Evolutionary conservation across 2,888 invertebrate species (phyloP), one percentile per base, ranked within the genome.

Genomic region (Agrochola lota): DNA sequence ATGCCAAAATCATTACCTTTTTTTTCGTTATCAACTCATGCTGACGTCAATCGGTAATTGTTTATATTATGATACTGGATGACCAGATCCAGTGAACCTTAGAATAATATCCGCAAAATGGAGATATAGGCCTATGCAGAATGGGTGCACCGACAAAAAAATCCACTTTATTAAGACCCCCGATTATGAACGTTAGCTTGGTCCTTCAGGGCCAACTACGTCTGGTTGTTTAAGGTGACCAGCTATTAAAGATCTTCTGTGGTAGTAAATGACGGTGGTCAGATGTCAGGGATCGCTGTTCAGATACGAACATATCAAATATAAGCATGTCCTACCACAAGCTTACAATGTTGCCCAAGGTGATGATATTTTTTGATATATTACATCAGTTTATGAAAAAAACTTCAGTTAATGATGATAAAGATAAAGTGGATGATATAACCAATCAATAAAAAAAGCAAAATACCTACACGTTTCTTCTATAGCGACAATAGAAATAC

Each of bases 301-400:
- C 43, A 77, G 78, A 82, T 81, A 81, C 71, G 26, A 66, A 55
- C 76, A 43, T 72, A 67, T 79, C n/a, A 68, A 60, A 72, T 79
- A 52, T 67, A 70, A 62, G 62, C 84, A 77, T 74, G 93, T 90
- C 93, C 93, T 94, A 93, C 93, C 93, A 82, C 94, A 94, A 94
- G 87, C 86, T 91, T 90, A 90, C 80, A 78, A 64, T 84, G 81
- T 85, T 81, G 70, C 75, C 69, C 70, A 75, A 80, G 66, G 80
- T 73, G 77, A 85, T 80, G 87, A 88, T 64, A 73, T 46, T 70
- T 66, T 26, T 57, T 20, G 75, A 72, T 57, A 67, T 40, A 75
- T 85, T 85, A 76, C 76, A 78, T 83, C 81, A 77, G 46, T 49
- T 43, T 46, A 23, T 23, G 23, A 67, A 70, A 85, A 70, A 59